Evolutionary conservation across 1,140 invertebrate genomes (phyloP).

Genomic region (Microplitis mediator): DNA sequence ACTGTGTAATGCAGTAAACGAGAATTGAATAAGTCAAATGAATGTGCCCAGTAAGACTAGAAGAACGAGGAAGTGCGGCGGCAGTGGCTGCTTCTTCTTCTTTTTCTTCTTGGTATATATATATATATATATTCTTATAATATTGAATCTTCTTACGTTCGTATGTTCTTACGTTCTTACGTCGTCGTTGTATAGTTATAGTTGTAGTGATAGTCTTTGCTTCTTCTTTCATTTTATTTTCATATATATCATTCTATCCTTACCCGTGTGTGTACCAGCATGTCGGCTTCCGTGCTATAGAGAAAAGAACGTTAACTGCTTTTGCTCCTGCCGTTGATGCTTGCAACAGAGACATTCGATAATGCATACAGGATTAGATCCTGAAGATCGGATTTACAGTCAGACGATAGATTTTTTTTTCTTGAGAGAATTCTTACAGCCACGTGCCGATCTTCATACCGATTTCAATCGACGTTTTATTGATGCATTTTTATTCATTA

Average conservation of each 20-base stretch:
- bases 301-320: slow-evolving; percentile 5
- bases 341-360: not conserved
- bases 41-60: not conserved
- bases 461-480: slow-evolving; percentile 13
- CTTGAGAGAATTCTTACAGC: not conserved
- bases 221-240: not conserved
- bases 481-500: not conserved
- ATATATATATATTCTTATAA: too few species aligned
- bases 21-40: not conserved
- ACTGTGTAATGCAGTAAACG: too few species aligned
- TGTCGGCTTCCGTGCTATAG: not conserved
- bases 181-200: too few species aligned
- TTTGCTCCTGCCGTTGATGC: not conserved
- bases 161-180: too few species aligned
- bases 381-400: slow-evolving; percentile 9
- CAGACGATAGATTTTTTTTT: not conserved
- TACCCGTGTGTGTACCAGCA: slow-evolving; percentile 2
- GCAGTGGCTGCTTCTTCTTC: not conserved
- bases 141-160: too few species aligned
- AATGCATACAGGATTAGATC: slow-evolving; percentile 6
- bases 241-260: slow-evolving; percentile 28
- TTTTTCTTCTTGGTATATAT: too few species aligned
- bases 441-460: slow-evolving; percentile 17
- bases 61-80: slow-evolving; percentile 25
- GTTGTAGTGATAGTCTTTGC: too few species aligned